Evolutionary conservation across 2,888 invertebrate species (phyloP), one percentile per base, ranked within the genome.

Genomic region (Formica aserva): DNA sequence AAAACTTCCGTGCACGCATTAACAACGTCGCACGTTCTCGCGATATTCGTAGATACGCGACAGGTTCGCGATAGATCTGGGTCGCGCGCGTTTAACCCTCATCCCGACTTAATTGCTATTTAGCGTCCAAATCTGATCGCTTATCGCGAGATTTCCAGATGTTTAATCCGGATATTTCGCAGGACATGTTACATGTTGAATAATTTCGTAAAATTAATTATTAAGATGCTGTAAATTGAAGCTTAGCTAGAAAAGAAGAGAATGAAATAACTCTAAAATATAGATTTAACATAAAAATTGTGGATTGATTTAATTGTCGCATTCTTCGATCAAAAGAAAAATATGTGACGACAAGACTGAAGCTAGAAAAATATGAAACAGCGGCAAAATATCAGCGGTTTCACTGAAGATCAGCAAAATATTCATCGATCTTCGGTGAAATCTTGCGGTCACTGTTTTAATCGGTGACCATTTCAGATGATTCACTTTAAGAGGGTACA

Each of bases 1-100:
- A 92, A 94, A 94, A 94, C 93, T 93, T 92, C 91, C 92, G 92
- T 88, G 90, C 91, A 90, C 89, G 91, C 90, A 89, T 90, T 90
- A 90, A 89, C 90, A 90, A 90, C 90, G 90, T 88, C 89, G 89
- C 87, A 88, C 84, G 90, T 87, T 86, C 87, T 91, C 89, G 84
- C 86, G 75, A 69, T 57, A 86, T 35, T 86, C 88, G 90, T 89
- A 84, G 87, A 89, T 90, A 90, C 83, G 84, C 87, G 87, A 88
- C 90, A 90, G 90, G 90, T 90, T 83, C 86, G 88, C 60, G 77
- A 83, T 89, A 81, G 85, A 90, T 90, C 90, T 90, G 85, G 90
- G 90, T 90, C 90, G 90, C 69, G 75, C 72, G 83, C 32, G 52
- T 52, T 85, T 89, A 84, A 77, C 77, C 76, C 89, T 77, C 78